phyloP scores from a whole-genome alignment of 2,888 invertebrate genomes.

The Noctua janthina region DNA sequence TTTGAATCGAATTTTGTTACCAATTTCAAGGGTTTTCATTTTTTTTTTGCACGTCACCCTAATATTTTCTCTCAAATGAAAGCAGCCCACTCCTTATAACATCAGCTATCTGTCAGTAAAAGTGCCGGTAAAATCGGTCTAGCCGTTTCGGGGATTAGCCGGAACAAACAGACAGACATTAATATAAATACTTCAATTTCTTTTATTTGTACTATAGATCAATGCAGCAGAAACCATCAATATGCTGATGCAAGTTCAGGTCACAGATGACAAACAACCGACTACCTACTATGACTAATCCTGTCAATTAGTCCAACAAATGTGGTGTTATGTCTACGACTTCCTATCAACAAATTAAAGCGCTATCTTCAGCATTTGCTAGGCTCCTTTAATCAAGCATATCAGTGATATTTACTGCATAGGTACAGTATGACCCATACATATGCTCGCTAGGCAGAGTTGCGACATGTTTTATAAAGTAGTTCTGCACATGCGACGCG shows the following conservation, averaged over 20 bases:
- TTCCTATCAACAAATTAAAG: no score
- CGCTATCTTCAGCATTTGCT: background rate
- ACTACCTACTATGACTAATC: background rate
- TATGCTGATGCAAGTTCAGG: background rate
- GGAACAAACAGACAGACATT: no score
- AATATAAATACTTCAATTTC: no score
- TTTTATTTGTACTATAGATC: background rate
- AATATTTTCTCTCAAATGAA: no score
- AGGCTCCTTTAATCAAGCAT: background rate
- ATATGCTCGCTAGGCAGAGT: constrained; percentile 21
- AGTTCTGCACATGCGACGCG: constrained; percentile 45
- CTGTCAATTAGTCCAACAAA: background rate
- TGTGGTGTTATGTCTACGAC: background rate
- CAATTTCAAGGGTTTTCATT: no score
- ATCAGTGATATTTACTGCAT: background rate
- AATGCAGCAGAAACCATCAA: background rate
- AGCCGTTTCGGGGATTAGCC: no score
- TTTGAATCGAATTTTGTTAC: no score
- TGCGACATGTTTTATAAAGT: constrained; percentile 47
- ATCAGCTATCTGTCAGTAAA: no score
- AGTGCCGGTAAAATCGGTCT: no score
- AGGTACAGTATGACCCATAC: constrained; percentile 6
- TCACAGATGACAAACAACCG: background rate
- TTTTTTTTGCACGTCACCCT: no score
- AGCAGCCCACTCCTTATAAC: no score